Conservation (phyloP, 2,113 vertebrate genomes). For the Varanus komodoensis region DNA sequence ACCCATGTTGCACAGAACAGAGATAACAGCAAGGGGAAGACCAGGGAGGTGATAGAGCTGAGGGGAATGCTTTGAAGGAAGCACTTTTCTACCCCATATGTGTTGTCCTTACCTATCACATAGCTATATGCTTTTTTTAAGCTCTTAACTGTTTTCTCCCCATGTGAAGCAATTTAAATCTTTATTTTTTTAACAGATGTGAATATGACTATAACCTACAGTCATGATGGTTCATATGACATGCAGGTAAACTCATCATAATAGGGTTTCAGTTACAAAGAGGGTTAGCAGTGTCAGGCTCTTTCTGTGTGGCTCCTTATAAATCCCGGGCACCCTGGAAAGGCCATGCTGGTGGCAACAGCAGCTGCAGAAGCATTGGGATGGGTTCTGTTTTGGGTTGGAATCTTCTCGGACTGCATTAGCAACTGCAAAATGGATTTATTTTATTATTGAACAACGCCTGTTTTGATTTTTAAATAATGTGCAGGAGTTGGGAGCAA, state of each 20-base stretch:
- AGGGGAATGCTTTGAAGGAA: too few relatives aligned
- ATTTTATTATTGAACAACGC: too few relatives aligned
- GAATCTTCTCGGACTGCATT: neutral
- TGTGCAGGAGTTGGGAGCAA: too few relatives aligned
- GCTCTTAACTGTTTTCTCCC: neutral
- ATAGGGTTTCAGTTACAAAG: neutral
- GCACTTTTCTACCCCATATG: neutral
- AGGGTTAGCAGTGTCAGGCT: neutral
- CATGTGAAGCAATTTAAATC: slow-evolving; percentile 27
- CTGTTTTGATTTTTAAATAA: neutral
- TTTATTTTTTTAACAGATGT: slow-evolving; percentile 80
- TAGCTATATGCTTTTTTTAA: neutral
- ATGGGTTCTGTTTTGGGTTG: neutral
- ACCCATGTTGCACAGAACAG: neutral
- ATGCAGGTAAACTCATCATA: slow-evolving; percentile 85
- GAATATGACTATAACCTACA: slow-evolving; percentile 84
- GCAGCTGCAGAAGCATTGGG: neutral
- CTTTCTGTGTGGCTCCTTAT: neutral
- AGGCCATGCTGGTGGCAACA: neutral
- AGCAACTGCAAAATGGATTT: neutral
- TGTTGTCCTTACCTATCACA: neutral
- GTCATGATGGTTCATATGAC: slow-evolving; percentile 87
- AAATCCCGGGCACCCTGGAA: neutral
- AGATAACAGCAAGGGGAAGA: neutral
- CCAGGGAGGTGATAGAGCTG: neutral